Evolutionary conservation across 2,888 invertebrate species (phyloP).

Genomic region (Drosophila lacicola): DNA sequence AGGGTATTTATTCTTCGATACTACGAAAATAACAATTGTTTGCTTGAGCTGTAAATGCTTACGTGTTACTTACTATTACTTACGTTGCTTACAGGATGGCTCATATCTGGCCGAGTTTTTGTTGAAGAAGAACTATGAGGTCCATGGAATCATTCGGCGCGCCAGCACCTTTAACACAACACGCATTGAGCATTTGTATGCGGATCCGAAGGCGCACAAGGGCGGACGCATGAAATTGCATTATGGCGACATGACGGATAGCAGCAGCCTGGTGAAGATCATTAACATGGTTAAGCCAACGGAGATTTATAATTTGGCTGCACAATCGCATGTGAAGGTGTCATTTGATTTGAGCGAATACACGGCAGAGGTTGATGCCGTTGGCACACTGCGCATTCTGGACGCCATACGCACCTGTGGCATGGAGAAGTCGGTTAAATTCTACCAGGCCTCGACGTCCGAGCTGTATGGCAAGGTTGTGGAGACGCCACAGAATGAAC

Average conservation of each 20-base stretch:
- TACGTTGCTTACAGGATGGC: conserved; percentile 91
- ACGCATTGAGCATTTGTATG: conserved; percentile 97
- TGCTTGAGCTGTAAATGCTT: conserved; percentile 19
- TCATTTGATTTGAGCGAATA: conserved; percentile 99
- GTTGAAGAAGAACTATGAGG: conserved; percentile 95
- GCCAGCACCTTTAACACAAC: conserved; percentile 98
- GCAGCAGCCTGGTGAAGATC: conserved; percentile 95
- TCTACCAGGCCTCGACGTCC: conserved; percentile 98
- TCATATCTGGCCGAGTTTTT: conserved; percentile 98
- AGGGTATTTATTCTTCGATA: background rate
- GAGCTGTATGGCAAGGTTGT: conserved; percentile 97
- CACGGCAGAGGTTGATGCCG: conserved; percentile 98
- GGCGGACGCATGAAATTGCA: conserved; percentile 96
- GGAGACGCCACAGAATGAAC: conserved; percentile 96
- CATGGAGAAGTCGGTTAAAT: conserved; percentile 91
- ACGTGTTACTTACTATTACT: conserved; percentile 41
- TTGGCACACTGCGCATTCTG: conserved; percentile 95
- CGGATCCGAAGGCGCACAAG: conserved; percentile 94
- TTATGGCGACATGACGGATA: conserved; percentile 99
- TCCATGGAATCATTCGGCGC: conserved; percentile 97
- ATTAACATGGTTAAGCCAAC: conserved; percentile 89
- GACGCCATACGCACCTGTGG: conserved; percentile 97
- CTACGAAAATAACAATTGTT: background rate
- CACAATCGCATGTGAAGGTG: conserved; percentile 99
- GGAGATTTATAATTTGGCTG: conserved; percentile 99